Evolutionary conservation across 2,113 vertebrate genomes (phyloP), one percentile per base, ranked within the genome.

Genomic region (Elgaria multicarinata): DNA sequence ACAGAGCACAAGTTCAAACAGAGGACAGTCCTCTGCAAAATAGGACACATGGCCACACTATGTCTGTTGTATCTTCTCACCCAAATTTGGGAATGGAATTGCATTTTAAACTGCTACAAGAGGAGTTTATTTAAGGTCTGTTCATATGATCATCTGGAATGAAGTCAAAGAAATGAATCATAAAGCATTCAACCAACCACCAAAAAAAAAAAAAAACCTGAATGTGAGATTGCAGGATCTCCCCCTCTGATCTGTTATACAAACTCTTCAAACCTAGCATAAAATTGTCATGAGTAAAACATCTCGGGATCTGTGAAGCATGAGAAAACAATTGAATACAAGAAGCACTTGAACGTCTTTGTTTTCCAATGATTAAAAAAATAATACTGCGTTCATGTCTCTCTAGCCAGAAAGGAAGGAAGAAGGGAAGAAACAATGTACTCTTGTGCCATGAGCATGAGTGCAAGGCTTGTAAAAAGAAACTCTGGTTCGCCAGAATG

Each of bases 241-340:
- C 28, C 79, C 87, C 50, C 83, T 58, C 20, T 0, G 91, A 80
- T 71, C 76, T 53, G 69, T 75, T 92, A 42, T 79, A 89, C 42
- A 92, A 93, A 86, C 82, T 33, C 86, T n/a, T 84, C 62, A 78
- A 77, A 58, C 83, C 44, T 36, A 26, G 31, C 12, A n/a, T 58
- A 89, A 58, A 87, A 87, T 9, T n/a, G 9, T 69, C 64, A 55
- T 84, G 84, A 92, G 88, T 67, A 55, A 14, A 82, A 31, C 87
- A 58, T 28, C 44, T 86, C n/a, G 58, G 84, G 69, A 92, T 87
- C 36, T 74, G 39, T 33, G 6, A 89, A 89, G 86, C 90, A 46
- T 44, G 36, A 93, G 82, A 36, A 83, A 90, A 44, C 24, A 85
- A 31, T n/a, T 79, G 90, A 90, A 67, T 86, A 42, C 0, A 0